A percentile compares a stretch with the other conserved stretches of the same genome.
These are phyloP conservation scores for Unio delphinus DNA, from an alignment of 2,888 invertebrate genomes.

Conservation along the genomic window DNA sequence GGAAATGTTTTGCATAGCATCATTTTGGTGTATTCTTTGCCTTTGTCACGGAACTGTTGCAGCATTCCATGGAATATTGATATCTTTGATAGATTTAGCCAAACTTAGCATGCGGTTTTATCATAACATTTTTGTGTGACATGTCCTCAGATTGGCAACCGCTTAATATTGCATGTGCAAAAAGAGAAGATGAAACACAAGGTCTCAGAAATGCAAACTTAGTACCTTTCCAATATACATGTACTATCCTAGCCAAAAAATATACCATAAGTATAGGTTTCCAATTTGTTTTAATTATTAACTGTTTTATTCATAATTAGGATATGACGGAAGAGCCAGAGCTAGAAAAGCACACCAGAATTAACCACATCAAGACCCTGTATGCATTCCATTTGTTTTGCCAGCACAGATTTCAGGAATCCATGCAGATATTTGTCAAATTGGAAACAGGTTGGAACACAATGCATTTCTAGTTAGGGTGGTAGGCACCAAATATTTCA, in stretches of 20 bases:
- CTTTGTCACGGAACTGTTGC: too few relatives aligned
- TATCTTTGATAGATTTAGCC: too few relatives aligned
- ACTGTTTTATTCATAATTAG: conserved; percentile 73
- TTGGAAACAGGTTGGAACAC: conserved; percentile 80
- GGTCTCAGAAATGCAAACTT: not conserved
- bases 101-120: too few relatives aligned
- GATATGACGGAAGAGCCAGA: conserved; percentile 84
- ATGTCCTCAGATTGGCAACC: too few relatives aligned
- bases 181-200: too few relatives aligned
- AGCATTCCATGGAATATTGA: too few relatives aligned
- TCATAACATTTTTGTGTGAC: too few relatives aligned
- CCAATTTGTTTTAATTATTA: not conserved
- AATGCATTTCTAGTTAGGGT: not conserved
- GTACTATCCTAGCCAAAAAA: not conserved
- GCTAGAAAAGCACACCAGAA: conserved; percentile 85
- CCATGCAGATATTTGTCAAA: conserved; percentile 92
- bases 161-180: too few relatives aligned
- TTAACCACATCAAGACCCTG: conserved; percentile 90
- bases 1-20: too few relatives aligned
- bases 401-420: conserved; percentile 88
- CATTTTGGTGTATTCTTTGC: too few relatives aligned
- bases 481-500: too few relatives aligned
- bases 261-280: not conserved
- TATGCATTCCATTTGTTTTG: conserved; percentile 93
- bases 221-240: not conserved